Conservation (phyloP, 1,140 invertebrate genomes). For the Zaprionus camerounensis region DNA sequence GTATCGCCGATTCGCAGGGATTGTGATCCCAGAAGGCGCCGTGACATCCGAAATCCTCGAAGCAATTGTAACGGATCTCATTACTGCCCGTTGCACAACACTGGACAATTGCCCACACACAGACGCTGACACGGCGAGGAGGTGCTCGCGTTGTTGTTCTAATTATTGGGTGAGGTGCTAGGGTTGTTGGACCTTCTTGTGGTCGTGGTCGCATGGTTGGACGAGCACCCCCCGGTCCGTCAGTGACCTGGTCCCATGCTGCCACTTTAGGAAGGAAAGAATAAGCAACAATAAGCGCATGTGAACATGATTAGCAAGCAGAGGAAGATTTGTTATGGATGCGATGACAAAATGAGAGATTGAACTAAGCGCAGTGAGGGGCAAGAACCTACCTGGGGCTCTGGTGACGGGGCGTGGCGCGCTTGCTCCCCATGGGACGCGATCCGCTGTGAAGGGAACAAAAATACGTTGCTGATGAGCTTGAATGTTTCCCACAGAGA, state of each 20-base stretch:
- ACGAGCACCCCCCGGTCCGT: not conserved
- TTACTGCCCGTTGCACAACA: slow-evolving; percentile 86
- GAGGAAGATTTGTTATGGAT: not conserved
- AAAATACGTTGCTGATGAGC: not conserved
- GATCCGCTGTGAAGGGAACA: not conserved
- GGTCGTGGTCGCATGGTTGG: not conserved
- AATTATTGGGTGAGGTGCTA: not conserved
- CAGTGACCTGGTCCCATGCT: not conserved
- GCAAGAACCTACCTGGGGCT: not conserved
- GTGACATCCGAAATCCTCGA: slow-evolving; percentile 87
- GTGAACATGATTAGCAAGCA: not conserved
- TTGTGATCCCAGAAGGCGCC: slow-evolving; percentile 87
- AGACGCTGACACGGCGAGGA: slow-evolving; percentile 84
- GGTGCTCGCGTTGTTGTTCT: not conserved
- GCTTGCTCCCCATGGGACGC: not conserved
- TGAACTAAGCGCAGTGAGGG: not conserved
- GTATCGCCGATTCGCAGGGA: slow-evolving; percentile 86
- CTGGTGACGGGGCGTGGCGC: not conserved
- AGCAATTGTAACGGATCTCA: slow-evolving; percentile 86
- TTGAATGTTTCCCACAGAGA: too few species aligned
- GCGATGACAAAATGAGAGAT: not conserved
- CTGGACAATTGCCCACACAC: slow-evolving; percentile 88
- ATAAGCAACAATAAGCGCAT: not conserved
- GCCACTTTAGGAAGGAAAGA: not conserved
- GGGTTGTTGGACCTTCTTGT: not conserved